phyloP scores from a whole-genome alignment of 1,140 invertebrate species.

The Apis florea region DNA sequence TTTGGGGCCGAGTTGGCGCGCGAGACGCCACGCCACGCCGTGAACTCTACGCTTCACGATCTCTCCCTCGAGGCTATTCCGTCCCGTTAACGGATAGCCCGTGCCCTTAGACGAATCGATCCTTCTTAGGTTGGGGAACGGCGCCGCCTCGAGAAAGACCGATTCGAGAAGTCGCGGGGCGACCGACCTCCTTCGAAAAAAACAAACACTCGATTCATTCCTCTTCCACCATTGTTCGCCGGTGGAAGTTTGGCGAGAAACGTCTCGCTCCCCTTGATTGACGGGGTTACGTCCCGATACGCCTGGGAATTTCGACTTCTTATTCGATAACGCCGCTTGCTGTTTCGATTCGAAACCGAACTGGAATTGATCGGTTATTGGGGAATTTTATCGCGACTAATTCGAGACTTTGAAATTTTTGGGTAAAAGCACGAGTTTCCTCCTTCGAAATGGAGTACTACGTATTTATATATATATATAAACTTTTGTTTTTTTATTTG shows the following conservation, averaged over 20 bases:
- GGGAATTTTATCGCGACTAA: no score
- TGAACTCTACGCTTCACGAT: conserved; percentile 60
- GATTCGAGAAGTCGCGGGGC: conserved; percentile 5
- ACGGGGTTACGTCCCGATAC: background rate
- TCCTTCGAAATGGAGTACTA: no score
- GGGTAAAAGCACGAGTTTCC: no score
- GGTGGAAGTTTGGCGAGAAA: background rate
- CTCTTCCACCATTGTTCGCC: conserved; percentile 13
- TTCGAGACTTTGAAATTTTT: no score
- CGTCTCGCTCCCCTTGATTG: conserved; percentile 2
- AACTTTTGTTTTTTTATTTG: no score
- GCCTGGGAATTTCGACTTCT: conserved; percentile 24
- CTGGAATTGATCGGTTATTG: background rate
- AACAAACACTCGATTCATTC: conserved; percentile 59
- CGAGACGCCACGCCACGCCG: conserved; percentile 62
- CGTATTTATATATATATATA: no score
- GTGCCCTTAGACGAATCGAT: conserved; percentile 74
- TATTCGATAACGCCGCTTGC: no score
- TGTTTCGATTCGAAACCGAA: background rate
- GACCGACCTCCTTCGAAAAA: conserved; percentile 35
- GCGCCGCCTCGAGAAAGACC: conserved; percentile 24
- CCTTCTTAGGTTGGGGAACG: conserved; percentile 62
- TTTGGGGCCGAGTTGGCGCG: conserved; percentile 71
- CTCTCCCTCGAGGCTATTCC: conserved; percentile 76
- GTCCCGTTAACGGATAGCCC: conserved; percentile 75